phyloP scores from a whole-genome alignment of 2,797 vertebrate genomes.

The Microctenopoma lineatum region DNA sequence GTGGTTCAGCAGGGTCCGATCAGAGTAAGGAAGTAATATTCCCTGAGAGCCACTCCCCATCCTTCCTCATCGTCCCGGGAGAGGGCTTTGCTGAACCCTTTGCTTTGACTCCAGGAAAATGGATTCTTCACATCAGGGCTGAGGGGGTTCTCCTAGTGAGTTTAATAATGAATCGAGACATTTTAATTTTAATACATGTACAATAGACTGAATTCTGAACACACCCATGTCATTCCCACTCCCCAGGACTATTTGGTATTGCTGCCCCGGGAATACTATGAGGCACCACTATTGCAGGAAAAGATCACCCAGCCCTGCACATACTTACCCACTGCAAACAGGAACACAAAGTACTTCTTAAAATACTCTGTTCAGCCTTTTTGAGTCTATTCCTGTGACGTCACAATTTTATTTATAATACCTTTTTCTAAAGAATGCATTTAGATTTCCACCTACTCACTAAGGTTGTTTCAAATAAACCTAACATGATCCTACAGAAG shows the following conservation, averaged over 20 bases:
- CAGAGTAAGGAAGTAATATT: slow-evolving; percentile 91
- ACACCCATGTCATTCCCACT: slow-evolving; percentile 5
- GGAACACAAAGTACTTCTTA: slow-evolving; percentile 70
- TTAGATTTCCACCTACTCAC: too few species aligned
- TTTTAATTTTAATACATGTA: background rate
- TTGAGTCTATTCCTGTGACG: background rate
- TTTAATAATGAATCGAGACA: slow-evolving; percentile 15
- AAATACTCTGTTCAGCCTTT: background rate
- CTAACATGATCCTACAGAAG: background rate
- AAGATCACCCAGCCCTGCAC: slow-evolving; percentile 89
- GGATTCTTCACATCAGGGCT: slow-evolving; percentile 88
- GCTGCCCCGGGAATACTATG: slow-evolving; percentile 91
- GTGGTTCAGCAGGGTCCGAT: slow-evolving; percentile 78
- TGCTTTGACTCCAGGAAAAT: slow-evolving; percentile 85
- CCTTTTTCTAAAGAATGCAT: background rate
- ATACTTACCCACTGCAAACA: slow-evolving; percentile 47
- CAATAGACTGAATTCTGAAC: background rate
- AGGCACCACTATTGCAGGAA: slow-evolving; percentile 86
- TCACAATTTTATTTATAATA: too few species aligned
- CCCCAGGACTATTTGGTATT: slow-evolving; percentile 93
- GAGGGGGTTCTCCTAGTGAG: slow-evolving; percentile 93
- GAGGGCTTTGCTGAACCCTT: slow-evolving; percentile 88
- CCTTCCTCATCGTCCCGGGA: slow-evolving; percentile 91
- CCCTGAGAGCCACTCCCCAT: slow-evolving; percentile 84
- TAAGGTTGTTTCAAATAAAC: background rate